These are phyloP conservation scores for Copidosoma floridanum DNA, from an alignment of 1,140 invertebrate genomes.

Conservation along the genomic window DNA sequence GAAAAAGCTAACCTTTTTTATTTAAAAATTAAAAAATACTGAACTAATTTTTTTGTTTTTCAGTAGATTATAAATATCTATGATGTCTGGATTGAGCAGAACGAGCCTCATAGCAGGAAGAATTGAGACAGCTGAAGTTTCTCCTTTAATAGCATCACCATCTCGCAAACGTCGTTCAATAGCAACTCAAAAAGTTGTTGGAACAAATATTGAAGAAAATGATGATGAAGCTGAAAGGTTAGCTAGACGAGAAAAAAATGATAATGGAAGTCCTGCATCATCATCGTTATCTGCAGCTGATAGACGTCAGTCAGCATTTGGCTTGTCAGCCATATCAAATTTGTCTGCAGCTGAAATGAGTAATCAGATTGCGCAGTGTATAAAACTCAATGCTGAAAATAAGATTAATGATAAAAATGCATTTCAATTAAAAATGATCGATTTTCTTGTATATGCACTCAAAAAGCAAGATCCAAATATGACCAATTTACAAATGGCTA, in stretches of 20 bases:
- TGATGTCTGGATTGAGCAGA: conserved; percentile 26
- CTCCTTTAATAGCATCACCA: conserved; percentile 20
- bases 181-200: conserved; percentile 1
- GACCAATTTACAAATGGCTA: conserved; percentile 73
- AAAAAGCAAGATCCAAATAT: conserved; percentile 65
- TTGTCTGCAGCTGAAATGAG: conserved; percentile 48
- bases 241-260: conserved; percentile 32
- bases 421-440: conserved; percentile 79
- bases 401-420: conserved; percentile 86
- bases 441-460: conserved; percentile 74
- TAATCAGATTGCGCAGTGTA: conserved; percentile 62
- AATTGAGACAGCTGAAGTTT: conserved; percentile 24
- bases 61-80: not conserved
- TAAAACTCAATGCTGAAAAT: conserved; percentile 64
- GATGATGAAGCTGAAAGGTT: conserved; percentile 49
- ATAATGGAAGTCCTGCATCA: not conserved
- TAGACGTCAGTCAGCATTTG: conserved; percentile 38
- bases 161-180: conserved; percentile 38
- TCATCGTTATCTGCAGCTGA: conserved; percentile 5
- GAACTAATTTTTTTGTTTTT: not conserved
- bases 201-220: conserved; percentile 37
- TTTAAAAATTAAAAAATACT: too few relatives aligned
- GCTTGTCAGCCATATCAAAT: conserved; percentile 34
- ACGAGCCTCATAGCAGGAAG: conserved; percentile 16
- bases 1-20: too few relatives aligned